phyloP scores from a whole-genome alignment of 1,140 invertebrate genomes.

The Hypsibius dujardini region DNA sequence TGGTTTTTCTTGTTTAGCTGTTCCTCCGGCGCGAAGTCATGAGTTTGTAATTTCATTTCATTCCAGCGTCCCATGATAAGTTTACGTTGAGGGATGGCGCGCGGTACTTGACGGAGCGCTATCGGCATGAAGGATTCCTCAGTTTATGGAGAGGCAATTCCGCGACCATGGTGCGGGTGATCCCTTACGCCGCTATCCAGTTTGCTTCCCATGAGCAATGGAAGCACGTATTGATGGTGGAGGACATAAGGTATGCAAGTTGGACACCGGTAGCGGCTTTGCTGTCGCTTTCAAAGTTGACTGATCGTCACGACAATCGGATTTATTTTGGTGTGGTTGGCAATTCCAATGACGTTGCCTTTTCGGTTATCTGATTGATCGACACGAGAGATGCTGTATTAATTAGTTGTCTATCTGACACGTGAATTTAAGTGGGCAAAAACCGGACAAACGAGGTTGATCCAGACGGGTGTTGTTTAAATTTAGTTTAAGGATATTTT shows the following conservation, averaged over 20 bases:
- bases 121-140: constrained; percentile 47
- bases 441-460: no score
- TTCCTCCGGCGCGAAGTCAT: constrained; percentile 14
- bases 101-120: constrained; percentile 46
- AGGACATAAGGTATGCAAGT: constrained; percentile 41
- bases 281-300: background rate
- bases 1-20: constrained; percentile 22
- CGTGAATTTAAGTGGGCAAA: no score
- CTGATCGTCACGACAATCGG: background rate
- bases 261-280: background rate
- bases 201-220: constrained; percentile 92
- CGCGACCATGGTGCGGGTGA: constrained; percentile 85
- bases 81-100: constrained; percentile 62
- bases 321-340: no score
- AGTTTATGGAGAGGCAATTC: constrained; percentile 90
- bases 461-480: no score
- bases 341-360: no score
- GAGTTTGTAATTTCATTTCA: constrained; percentile 20
- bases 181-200: constrained; percentile 92
- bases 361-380: no score
- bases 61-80: constrained; percentile 28
- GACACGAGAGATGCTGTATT: no score
- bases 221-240: constrained; percentile 58
- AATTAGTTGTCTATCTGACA: no score
- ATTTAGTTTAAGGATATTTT: no score